Conservation (phyloP, 1,140 invertebrate species). For the Drosophila orosa region DNA sequence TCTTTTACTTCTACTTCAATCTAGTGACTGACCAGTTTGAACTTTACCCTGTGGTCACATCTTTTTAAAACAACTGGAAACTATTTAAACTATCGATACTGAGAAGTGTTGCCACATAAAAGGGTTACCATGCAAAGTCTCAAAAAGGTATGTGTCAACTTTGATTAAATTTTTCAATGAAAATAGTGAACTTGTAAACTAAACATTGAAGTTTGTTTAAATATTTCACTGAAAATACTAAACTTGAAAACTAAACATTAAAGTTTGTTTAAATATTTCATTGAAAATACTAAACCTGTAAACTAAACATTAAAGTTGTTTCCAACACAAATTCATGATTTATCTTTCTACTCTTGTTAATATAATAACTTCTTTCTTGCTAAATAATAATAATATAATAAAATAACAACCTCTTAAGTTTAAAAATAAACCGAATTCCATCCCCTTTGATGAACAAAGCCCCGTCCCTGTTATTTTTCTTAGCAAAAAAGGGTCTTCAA, state of each 20-base stretch:
- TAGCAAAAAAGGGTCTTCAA: conserved; percentile 15
- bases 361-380: not conserved
- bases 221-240: not conserved
- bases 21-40: too few species aligned
- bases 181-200: not conserved
- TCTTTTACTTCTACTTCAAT: not conserved
- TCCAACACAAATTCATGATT: not conserved
- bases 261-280: too few species aligned
- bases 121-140: too few species aligned
- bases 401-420: not conserved
- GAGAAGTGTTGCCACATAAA: not conserved
- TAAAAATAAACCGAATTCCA: not conserved
- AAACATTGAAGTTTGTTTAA: too few species aligned
- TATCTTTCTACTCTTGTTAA: not conserved
- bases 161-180: too few species aligned
- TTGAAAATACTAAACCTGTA: too few species aligned
- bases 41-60: not conserved
- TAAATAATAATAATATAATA: too few species aligned
- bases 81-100: not conserved
- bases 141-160: too few species aligned
- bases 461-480: conserved; percentile 9
- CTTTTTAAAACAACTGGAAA: not conserved
- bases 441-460: not conserved
- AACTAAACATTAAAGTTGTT: too few species aligned
- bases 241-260: too few species aligned